Evolutionary conservation across 2,888 invertebrate genomes (phyloP).

Genomic region (Trachelus stipa): DNA sequence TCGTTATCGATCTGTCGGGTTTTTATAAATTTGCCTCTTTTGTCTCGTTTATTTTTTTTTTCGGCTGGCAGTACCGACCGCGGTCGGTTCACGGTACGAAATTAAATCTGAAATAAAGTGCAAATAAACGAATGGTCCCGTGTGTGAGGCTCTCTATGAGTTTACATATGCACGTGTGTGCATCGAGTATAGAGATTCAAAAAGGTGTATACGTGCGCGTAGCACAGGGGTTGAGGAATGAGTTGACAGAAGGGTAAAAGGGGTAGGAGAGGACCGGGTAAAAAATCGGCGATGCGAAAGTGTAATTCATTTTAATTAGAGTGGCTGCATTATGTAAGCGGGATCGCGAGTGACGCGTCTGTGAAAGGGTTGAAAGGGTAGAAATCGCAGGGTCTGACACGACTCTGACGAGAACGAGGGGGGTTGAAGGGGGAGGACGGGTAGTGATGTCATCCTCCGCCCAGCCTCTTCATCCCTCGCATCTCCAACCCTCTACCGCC

Average conservation of each 20-base stretch:
- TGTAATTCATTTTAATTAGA: slow-evolving; percentile 67
- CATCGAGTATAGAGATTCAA: neutral
- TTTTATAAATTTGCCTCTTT: slow-evolving; percentile 14
- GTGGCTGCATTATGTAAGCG: slow-evolving; percentile 64
- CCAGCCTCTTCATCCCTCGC: slow-evolving; percentile 27
- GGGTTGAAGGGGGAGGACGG: too few species aligned
- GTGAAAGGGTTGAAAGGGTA: slow-evolving; percentile 59
- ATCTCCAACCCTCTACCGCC: slow-evolving; percentile 28
- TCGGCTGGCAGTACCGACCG: slow-evolving; percentile 42
- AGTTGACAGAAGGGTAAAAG: slow-evolving; percentile 13
- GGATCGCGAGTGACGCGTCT: slow-evolving; percentile 46
- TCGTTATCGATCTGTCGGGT: too few species aligned
- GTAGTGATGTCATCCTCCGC: slow-evolving; percentile 1
- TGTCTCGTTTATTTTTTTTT: slow-evolving; percentile 38
- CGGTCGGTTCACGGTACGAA: slow-evolving; percentile 55
- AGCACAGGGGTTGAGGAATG: slow-evolving; percentile 9
- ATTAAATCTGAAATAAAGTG: slow-evolving; percentile 66
- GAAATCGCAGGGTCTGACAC: slow-evolving; percentile 43
- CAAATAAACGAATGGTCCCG: slow-evolving; percentile 57
- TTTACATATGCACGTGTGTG: too few species aligned
- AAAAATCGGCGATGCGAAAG: slow-evolving; percentile 38
- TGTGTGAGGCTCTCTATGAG: neutral
- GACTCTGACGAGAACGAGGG: slow-evolving; percentile 21
- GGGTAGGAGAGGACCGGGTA: slow-evolving; percentile 11
- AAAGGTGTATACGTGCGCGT: slow-evolving; percentile 8